A percentile compares a stretch with the other conserved stretches of the same genome.
Conservation (phyloP, 1,140 invertebrate species). For the Drosophila grimshawi region DNA sequence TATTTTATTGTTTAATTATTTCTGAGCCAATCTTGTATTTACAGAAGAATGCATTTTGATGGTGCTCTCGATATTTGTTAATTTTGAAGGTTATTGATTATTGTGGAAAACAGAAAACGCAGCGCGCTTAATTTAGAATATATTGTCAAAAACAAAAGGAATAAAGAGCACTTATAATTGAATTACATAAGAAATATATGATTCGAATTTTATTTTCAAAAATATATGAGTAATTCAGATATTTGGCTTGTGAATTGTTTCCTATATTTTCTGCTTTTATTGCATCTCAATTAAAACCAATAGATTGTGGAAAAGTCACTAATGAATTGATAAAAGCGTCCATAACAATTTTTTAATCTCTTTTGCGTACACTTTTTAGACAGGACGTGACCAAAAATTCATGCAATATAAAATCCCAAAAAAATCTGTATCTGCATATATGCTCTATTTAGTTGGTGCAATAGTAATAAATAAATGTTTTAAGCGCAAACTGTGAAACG, state of each 20-base stretch:
- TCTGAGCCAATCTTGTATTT: background rate
- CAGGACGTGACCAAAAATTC: background rate
- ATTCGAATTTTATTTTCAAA: no score
- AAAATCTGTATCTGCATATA: background rate
- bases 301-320: no score
- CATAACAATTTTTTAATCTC: background rate
- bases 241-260: no score
- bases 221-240: no score
- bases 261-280: no score
- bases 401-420: background rate
- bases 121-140: background rate
- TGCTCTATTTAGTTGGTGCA: constrained; percentile 5
- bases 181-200: no score
- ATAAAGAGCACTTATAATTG: no score
- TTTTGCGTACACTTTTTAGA: background rate
- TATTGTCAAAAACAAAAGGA: background rate
- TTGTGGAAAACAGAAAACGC: background rate
- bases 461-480: constrained; percentile 26
- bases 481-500: background rate
- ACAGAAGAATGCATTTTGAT: background rate
- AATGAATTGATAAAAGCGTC: no score
- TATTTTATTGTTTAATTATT: background rate
- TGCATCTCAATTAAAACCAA: no score
- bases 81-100: background rate
- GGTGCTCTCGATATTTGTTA: constrained; percentile 6